Percentiles rank a stretch among this genome's conserved stretches.
These are phyloP conservation scores for Drosophila paulistorum DNA, from an alignment of 1,140 invertebrate genomes.

Conservation along the genomic window DNA sequence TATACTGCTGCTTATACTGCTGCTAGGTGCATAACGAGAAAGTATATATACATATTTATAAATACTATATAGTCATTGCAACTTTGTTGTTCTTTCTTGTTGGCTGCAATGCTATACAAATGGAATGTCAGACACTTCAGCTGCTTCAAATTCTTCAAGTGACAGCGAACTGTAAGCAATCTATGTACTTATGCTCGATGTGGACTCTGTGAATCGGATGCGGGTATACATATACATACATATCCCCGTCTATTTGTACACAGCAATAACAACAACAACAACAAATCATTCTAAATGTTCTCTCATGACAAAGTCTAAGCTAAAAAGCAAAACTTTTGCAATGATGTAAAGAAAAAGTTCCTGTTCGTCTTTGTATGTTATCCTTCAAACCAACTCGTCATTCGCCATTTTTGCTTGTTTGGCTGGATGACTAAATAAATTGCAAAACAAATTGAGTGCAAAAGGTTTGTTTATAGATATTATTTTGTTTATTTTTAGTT, in stretches of 20 bases:
- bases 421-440: conserved; percentile 35
- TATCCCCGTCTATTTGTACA: neutral
- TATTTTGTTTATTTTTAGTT: conserved; percentile 29
- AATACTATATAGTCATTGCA: neutral
- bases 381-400: neutral
- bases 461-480: conserved; percentile 17
- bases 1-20: neutral
- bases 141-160: neutral
- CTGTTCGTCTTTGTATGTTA: neutral
- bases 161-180: conserved; percentile 1
- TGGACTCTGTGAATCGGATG: neutral
- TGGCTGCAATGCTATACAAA: neutral
- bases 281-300: conserved; percentile 4
- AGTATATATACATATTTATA: neutral
- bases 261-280: neutral
- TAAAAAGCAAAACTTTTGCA: neutral
- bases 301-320: conserved; percentile 3
- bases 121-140: conserved; percentile 4
- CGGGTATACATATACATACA: neutral
- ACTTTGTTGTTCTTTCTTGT: neutral
- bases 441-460: conserved; percentile 52
- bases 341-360: conserved; percentile 8
- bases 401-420: neutral
- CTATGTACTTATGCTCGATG: neutral
- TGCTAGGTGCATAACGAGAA: neutral